Percentiles rank a stretch among this genome's conserved stretches.
Conservation (phyloP, 2,888 invertebrate species). For the Herminia tarsipennalis region DNA sequence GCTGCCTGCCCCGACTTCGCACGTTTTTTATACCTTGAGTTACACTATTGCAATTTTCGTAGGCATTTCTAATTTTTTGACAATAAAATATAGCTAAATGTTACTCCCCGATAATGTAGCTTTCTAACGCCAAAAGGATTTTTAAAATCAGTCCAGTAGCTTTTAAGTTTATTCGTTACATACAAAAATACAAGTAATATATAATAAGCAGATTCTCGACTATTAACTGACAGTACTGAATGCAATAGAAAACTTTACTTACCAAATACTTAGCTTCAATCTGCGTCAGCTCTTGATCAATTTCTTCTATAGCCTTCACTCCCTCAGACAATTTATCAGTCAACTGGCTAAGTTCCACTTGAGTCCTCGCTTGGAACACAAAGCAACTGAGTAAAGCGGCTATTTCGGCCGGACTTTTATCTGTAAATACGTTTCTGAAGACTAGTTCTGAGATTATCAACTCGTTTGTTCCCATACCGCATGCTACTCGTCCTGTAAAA, state of each 20-base stretch:
- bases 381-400: conserved; percentile 97
- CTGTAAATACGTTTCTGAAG: conserved; percentile 94
- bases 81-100: too few relatives aligned
- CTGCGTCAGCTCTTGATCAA: conserved; percentile 88
- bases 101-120: too few relatives aligned
- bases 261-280: conserved; percentile 89
- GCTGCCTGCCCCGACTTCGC: too few relatives aligned
- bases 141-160: too few relatives aligned
- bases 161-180: too few relatives aligned
- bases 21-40: too few relatives aligned
- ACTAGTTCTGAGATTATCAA: conserved; percentile 97
- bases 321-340: conserved; percentile 87
- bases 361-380: conserved; percentile 95
- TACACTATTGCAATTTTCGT: too few relatives aligned
- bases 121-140: too few relatives aligned
- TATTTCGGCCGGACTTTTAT: conserved; percentile 95
- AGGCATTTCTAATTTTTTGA: too few relatives aligned
- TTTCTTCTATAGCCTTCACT: conserved; percentile 88
- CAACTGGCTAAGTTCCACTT: conserved; percentile 83
- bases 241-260: conserved; percentile 31
- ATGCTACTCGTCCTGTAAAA: conserved; percentile 69
- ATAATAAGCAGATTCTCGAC: too few relatives aligned
- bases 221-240: too few relatives aligned
- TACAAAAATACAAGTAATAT: too few relatives aligned
- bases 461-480: conserved; percentile 88